These are phyloP conservation scores for Oscheius sp. DNA, from an alignment of 2,888 invertebrate genomes.

Conservation along the genomic window DNA sequence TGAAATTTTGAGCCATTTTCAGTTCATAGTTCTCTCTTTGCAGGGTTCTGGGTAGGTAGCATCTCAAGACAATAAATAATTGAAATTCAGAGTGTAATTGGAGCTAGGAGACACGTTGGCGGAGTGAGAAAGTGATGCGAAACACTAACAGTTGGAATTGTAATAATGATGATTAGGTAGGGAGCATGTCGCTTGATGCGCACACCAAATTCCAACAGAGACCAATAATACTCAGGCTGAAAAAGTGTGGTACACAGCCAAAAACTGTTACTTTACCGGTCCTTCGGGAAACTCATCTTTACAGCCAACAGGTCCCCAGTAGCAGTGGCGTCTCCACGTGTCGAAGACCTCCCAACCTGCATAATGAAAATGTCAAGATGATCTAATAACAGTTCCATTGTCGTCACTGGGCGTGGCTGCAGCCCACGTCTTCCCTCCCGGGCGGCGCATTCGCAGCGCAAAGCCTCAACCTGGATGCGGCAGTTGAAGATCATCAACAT, in stretches of 20 bases:
- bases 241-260: neutral
- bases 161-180: conserved; percentile 62
- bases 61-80: conserved; percentile 19
- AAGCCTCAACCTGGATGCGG: conserved; percentile 24
- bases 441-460: conserved; percentile 27
- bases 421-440: neutral
- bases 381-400: conserved; percentile 1
- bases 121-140: conserved; percentile 21
- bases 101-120: conserved; percentile 15
- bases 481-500: conserved; percentile 3
- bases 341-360: conserved; percentile 68
- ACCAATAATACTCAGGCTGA: conserved; percentile 71
- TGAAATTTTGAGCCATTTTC: conserved; percentile 40
- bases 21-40: neutral
- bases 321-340: conserved; percentile 69
- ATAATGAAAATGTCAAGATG: conserved; percentile 10
- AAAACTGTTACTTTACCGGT: conserved; percentile 35
- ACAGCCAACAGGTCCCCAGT: conserved; percentile 69
- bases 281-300: conserved; percentile 54
- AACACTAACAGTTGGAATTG: conserved; percentile 63
- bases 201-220: conserved; percentile 71
- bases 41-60: neutral
- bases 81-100: conserved; percentile 15
- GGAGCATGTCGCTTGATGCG: conserved; percentile 69
- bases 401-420: conserved; percentile 24